These are phyloP conservation scores for Graptemys geographica DNA, from an alignment of 2,797 vertebrate species.

Conservation along the genomic window DNA sequence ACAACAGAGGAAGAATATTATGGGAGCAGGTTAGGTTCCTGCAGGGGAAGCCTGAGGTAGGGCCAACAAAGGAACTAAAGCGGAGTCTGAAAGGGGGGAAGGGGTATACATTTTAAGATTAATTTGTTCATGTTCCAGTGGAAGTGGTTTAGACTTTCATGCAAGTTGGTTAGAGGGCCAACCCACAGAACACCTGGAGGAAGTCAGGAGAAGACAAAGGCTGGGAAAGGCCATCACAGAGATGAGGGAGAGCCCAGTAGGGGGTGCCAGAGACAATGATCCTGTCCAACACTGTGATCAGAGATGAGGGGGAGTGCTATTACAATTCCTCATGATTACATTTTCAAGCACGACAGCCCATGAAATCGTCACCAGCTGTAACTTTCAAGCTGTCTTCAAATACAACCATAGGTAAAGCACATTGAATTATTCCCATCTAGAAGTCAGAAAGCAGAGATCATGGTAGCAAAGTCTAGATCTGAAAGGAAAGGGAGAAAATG, in stretches of 20 bases:
- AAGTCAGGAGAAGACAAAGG: background rate
- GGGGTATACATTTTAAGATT: background rate
- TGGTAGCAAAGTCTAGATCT: background rate
- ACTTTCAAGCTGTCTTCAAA: background rate
- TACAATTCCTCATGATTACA: background rate
- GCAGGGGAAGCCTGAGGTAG: background rate
- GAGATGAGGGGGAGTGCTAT: background rate
- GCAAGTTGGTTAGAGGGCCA: background rate
- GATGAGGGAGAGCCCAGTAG: background rate
- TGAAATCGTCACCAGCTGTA: background rate
- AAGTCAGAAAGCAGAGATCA: background rate
- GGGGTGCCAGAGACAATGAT: too few relatives aligned
- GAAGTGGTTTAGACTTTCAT: background rate
- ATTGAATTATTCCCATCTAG: background rate
- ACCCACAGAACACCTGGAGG: background rate
- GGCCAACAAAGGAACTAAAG: background rate
- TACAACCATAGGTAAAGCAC: background rate
- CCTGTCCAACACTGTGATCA: background rate
- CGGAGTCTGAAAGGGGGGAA: background rate
- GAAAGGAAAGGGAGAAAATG: constrained; percentile 24
- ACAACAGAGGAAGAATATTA: background rate
- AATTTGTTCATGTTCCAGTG: background rate
- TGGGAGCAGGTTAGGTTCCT: background rate
- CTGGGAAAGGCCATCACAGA: background rate
- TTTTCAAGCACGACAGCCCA: background rate